Evolutionary conservation across 2,888 invertebrate species (phyloP).

Genomic region (Norana najaformis): DNA sequence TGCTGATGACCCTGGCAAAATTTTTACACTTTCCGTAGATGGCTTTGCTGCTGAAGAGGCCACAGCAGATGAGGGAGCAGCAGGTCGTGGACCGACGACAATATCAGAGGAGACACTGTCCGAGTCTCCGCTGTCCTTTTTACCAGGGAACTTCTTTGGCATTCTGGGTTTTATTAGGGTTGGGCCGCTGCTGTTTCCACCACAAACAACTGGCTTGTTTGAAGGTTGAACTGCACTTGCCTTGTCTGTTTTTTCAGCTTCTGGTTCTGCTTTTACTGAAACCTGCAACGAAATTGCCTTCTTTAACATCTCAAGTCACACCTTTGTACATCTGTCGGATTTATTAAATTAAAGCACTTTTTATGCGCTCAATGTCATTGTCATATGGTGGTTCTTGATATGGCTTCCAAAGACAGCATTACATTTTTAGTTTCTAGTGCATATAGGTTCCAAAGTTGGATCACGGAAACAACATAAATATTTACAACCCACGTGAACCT

Average conservation of each 20-base stretch:
- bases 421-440: no score
- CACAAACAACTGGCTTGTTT: background rate
- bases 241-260: background rate
- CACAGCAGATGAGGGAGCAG: background rate
- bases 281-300: background rate
- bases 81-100: background rate
- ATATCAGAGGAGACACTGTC: conserved; percentile 14
- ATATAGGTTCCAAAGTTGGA: no score
- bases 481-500: no score
- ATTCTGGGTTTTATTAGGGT: background rate
- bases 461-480: no score
- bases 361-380: no score
- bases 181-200: background rate
- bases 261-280: background rate
- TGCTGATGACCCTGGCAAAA: background rate
- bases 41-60: background rate
- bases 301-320: background rate
- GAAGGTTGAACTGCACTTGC: background rate
- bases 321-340: background rate
- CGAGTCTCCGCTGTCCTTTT: conserved; percentile 17
- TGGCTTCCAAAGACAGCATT: background rate
- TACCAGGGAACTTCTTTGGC: background rate
- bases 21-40: background rate
- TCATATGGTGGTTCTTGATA: background rate
- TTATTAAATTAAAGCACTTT: no score